Base-by-base conservation (phyloP, 2,113 vertebrate genomes). In the Mastomys natalensis region DNA sequence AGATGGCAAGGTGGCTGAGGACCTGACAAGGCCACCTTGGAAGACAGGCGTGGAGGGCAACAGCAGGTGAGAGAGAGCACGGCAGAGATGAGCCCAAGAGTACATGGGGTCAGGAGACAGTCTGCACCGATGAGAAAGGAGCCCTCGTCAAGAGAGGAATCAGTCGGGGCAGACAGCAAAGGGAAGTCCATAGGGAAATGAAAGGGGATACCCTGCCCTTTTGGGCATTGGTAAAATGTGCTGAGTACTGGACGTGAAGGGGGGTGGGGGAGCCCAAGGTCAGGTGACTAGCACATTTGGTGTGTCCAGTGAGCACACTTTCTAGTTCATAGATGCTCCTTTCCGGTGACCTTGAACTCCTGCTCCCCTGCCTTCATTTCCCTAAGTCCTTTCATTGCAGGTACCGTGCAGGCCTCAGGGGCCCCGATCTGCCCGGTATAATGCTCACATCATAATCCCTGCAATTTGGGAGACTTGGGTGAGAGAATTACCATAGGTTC, bases 11-110 rank as follows among this genome's bases (percentile, higher is more conserved):
- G 68, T 13, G 5, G 87, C 80, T 26, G 15, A 62, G 29, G 74
- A 19, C 11, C 16, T 66, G 62, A 17, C 11, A 0, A 24, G 82
- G 51, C 40, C 19, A 43, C 60, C 37, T 19, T n/a, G 88, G 80
- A n/a, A 24, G 51, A 53, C 19, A 66, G 87, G 10, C 3, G 9
- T 11, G 66, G 21, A 13, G 53, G 31, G 22, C 19, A n/a, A 4
- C 1, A 31, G 11, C 45, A 22, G n/a, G 1, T 1, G 9, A 15
- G 53, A 10, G 9, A 15, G 53, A 10, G 8, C 19, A n/a, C 26
- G 16, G 34, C 64, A n/a, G 64, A 40, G 31, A 10, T 16, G 12
- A 45, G 29, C 40, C 62, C 60, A 34, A 8, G 58, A 64, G 17
- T 26, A 48, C 40, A 5, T 4, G 4, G n/a, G 11, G 82, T 48